Base-by-base conservation (phyloP, 2,797 vertebrate species). In the Psittacula derbiana region DNA sequence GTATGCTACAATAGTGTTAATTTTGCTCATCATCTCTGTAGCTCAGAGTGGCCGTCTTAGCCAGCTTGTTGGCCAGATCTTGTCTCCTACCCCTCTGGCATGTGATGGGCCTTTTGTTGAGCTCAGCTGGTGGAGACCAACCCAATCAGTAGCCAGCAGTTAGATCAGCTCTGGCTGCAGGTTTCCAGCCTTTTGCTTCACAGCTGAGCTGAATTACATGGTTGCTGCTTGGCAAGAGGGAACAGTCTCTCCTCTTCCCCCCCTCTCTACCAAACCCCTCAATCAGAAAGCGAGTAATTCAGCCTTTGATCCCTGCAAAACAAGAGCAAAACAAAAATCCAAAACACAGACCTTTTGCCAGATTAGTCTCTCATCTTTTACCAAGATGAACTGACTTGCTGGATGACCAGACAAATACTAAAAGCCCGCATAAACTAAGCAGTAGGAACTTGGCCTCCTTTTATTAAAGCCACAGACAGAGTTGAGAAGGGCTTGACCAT, bases 371-470 rank as follows among this genome's bases (percentile, higher is more conserved):
- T 49, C 50, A 71, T 85, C 43, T 73, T 88, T 69, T 62, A 80
- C 33, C 53, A 93, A 80, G 38, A 38, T 86, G 72, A 80, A 91
- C 4, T 60, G 44, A 93, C 73, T 89, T 90, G 82, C 79, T 80
- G 84, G 67, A 85, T 76, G 84, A 95, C 64, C 89, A 91, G 69
- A 66, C 64, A 96, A 92, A 92, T 46, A 91, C 69, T 76, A 91
- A 69, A 69, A 90, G 61, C 33, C 65, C 90, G 69, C 65, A 88
- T 41, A 85, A 91, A 95, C 62, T 44, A 85, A 82, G 71, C 74
- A 64, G 74, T 47, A 82, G 75, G 46, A 94, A 78, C n/a, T 70
- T 5, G 3, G 72, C 20, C 52, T 82, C 52, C 44, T 76, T 86
- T 91, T 78, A 71, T 67, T 80, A 76, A 85, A 67, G 12, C 16